Evolutionary conservation across 1,140 invertebrate genomes (phyloP).

Genomic region (Kradibia gibbosae): DNA sequence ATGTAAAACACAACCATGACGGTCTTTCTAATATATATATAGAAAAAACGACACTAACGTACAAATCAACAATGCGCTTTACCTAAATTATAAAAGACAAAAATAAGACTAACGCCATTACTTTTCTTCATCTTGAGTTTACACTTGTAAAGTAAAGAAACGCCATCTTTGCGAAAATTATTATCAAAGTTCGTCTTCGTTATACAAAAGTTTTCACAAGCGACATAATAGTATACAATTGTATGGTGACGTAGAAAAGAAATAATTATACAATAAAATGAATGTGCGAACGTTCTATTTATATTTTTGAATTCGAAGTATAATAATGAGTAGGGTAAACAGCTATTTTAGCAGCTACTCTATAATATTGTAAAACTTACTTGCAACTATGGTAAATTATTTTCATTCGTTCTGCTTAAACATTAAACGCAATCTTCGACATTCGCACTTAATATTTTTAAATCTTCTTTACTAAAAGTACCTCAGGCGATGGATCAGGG

Average conservation of each 20-base stretch:
- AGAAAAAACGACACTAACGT: slow-evolving; percentile 41
- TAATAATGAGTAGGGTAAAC: slow-evolving; percentile 37
- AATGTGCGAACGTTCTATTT: slow-evolving; percentile 34
- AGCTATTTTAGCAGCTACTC: slow-evolving; percentile 40
- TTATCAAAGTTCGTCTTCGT: not conserved
- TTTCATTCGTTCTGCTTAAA: slow-evolving; percentile 40
- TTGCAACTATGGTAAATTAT: slow-evolving; percentile 37
- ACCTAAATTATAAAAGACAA: slow-evolving; percentile 2
- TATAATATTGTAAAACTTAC: slow-evolving; percentile 48
- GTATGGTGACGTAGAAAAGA: slow-evolving; percentile 17
- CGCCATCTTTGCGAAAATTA: not conserved
- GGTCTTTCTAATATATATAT: slow-evolving; percentile 24
- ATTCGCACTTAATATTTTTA: slow-evolving; percentile 53
- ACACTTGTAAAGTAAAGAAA: not conserved
- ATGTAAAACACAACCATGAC: slow-evolving; percentile 40
- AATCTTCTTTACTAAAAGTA: slow-evolving; percentile 53
- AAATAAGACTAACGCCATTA: slow-evolving; percentile 6
- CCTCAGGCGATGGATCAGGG: slow-evolving; percentile 46
- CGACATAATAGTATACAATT: slow-evolving; percentile 26
- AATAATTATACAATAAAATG: slow-evolving; percentile 39
- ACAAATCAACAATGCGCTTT: slow-evolving; percentile 44
- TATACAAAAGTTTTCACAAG: slow-evolving; percentile 18
- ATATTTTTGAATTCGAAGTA: slow-evolving; percentile 38
- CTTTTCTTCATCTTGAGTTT: slow-evolving; percentile 7
- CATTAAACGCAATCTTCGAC: slow-evolving; percentile 41